phyloP scores from a whole-genome alignment of 2,113 vertebrate species.

The Nothobranchius kuhntae region DNA sequence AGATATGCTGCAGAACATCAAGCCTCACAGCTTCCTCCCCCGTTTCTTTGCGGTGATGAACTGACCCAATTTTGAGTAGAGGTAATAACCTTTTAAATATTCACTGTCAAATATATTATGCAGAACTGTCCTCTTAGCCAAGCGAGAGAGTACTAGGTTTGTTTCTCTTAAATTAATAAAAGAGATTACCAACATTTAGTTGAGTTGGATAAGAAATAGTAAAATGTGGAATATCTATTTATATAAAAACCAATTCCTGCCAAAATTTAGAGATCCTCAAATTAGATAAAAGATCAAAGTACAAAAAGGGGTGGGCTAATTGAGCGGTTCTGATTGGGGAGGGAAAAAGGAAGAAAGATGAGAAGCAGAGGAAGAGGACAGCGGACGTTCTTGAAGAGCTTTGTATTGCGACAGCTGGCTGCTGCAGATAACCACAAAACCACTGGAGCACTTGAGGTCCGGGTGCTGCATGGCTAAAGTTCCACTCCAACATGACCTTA shows the following conservation, averaged over 20 bases:
- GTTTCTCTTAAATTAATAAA: constrained; percentile 27
- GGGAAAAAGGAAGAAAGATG: constrained; percentile 38
- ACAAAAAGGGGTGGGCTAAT: constrained; percentile 31
- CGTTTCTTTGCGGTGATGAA: constrained; percentile 45
- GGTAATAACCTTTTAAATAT: constrained; percentile 69
- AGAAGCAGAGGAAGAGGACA: constrained; percentile 51
- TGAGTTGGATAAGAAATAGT: constrained; percentile 10
- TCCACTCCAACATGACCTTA: constrained; percentile 78
- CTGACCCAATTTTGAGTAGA: constrained; percentile 64
- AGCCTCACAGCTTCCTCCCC: constrained; percentile 29
- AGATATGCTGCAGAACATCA: constrained; percentile 43
- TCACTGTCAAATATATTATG: constrained; percentile 70
- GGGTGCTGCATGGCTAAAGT: constrained; percentile 74
- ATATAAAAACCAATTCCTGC: not conserved
- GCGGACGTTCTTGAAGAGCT: constrained; percentile 68
- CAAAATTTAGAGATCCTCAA: constrained; percentile 7
- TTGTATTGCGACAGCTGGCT: constrained; percentile 71
- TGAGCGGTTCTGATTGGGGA: constrained; percentile 37
- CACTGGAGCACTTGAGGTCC: constrained; percentile 75
- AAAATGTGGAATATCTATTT: not conserved
- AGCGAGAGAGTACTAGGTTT: constrained; percentile 14
- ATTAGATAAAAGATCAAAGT: constrained; percentile 6
- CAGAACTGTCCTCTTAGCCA: constrained; percentile 61
- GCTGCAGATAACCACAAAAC: constrained; percentile 79
- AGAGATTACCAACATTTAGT: constrained; percentile 31